These are phyloP conservation scores for Andrena haemorrhoa DNA, from an alignment of 2,888 invertebrate genomes.

Conservation along the genomic window DNA sequence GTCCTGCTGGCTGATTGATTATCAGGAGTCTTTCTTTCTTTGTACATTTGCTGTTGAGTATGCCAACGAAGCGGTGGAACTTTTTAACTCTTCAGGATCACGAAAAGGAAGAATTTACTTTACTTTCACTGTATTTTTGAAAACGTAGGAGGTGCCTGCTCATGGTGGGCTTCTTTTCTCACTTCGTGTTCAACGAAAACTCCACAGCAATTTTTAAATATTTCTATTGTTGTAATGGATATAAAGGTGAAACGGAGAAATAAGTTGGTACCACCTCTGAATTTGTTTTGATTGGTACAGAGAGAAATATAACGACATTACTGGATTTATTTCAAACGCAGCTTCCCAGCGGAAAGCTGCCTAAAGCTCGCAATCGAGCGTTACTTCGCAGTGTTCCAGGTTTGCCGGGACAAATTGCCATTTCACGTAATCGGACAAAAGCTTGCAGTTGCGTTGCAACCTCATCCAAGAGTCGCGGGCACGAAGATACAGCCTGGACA, in stretches of 20 bases:
- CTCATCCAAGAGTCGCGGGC: slow-evolving; percentile 50
- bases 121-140: not conserved
- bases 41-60: not conserved
- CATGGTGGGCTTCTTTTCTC: not conserved
- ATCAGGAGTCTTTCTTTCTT: too few species aligned
- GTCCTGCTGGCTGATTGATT: not conserved
- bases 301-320: slow-evolving; percentile 15
- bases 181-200: not conserved
- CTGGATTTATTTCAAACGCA: slow-evolving; percentile 26
- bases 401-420: slow-evolving; percentile 29
- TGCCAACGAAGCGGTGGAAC: not conserved
- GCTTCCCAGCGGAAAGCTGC: slow-evolving; percentile 12
- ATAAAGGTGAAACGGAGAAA: not conserved
- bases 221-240: not conserved
- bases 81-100: not conserved
- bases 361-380: not conserved
- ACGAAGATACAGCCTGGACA: slow-evolving; percentile 54
- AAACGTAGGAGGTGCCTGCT: not conserved
- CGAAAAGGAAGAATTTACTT: not conserved
- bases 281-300: not conserved
- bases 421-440: slow-evolving; percentile 33
- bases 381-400: slow-evolving; percentile 25
- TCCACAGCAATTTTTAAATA: not conserved
- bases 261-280: not conserved
- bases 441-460: slow-evolving; percentile 33